A percentile compares a stretch with the other conserved stretches of the same genome.
phyloP scores from a whole-genome alignment of 2,113 vertebrate species.

The Cheirogaleus medius region DNA sequence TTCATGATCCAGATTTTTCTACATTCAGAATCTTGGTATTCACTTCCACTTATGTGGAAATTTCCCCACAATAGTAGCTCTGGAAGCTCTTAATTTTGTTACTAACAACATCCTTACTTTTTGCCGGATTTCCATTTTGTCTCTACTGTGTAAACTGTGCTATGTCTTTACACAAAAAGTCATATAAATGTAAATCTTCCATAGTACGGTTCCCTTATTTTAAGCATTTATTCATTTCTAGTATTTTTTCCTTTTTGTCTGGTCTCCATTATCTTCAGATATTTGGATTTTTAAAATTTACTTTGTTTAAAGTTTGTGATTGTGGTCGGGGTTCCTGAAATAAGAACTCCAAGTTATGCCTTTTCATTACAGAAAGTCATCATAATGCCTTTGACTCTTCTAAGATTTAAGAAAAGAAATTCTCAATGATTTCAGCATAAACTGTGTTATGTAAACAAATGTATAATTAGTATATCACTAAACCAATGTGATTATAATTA shows the following conservation, averaged over 20 bases:
- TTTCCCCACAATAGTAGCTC: neutral
- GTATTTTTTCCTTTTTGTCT: neutral
- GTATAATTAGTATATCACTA: constrained; percentile 60
- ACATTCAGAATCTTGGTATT: neutral
- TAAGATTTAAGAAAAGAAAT: constrained; percentile 23
- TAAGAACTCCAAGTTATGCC: too few species aligned
- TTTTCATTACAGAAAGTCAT: constrained; percentile 68
- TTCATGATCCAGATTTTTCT: neutral
- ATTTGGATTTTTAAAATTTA: neutral
- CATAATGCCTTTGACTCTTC: constrained; percentile 59
- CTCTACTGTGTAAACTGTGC: neutral
- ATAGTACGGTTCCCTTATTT: neutral
- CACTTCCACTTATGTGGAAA: neutral
- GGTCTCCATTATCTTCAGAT: neutral
- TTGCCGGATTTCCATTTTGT: neutral
- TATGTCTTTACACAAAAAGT: neutral
- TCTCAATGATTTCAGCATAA: constrained; percentile 20
- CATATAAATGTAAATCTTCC: neutral
- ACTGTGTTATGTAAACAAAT: constrained; percentile 57
- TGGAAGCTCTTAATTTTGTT: neutral
- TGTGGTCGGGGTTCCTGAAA: too few species aligned
- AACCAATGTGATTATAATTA: constrained; percentile 70
- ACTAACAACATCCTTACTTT: neutral
- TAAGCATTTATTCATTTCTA: neutral
- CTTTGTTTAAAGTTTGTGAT: too few species aligned